Evolutionary conservation across 1,140 invertebrate species (phyloP).

Genomic region (Drosophila nasuta): DNA sequence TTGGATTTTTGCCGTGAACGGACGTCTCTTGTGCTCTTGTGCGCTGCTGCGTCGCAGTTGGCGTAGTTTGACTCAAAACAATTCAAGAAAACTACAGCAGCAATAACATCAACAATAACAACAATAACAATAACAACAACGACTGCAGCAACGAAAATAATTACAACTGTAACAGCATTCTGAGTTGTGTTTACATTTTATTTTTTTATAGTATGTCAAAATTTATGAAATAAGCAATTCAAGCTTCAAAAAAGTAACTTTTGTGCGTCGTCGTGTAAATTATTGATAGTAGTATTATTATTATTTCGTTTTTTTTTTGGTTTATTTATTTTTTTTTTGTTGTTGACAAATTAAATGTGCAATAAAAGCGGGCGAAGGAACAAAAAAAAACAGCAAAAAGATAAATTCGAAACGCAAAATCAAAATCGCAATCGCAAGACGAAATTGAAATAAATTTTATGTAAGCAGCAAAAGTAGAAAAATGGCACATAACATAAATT

Average conservation of each 20-base stretch:
- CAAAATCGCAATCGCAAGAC: conserved; percentile 7
- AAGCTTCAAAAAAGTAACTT: conserved; percentile 4
- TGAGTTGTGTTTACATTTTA: conserved; percentile 21
- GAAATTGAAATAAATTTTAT: conserved; percentile 47
- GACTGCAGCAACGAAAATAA: conserved; percentile 10
- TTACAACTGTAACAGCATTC: conserved; percentile 1
- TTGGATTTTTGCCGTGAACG: conserved; percentile 54
- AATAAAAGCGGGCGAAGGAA: conserved; percentile 35
- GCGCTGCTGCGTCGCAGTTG: conserved; percentile 59
- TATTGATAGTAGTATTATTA: conserved; percentile 11
- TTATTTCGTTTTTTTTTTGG: conserved; percentile 12
- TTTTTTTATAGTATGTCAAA: conserved; percentile 9
- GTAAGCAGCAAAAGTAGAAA: conserved; percentile 25
- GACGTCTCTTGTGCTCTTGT: conserved; percentile 47
- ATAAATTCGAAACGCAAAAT: not conserved
- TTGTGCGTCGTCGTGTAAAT: conserved; percentile 21
- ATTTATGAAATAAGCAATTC: conserved; percentile 26
- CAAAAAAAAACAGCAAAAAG: conserved; percentile 1
- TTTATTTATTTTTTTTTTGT: conserved; percentile 15
- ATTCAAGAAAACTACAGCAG: conserved; percentile 35
- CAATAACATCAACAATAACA: conserved; percentile 16
- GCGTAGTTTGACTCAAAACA: conserved; percentile 53
- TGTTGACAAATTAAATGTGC: conserved; percentile 30
- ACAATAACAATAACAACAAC: conserved; percentile 18
- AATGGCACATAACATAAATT: conserved; percentile 33